Conservation (phyloP, 1,140 invertebrate species). For the Limonius californicus region DNA sequence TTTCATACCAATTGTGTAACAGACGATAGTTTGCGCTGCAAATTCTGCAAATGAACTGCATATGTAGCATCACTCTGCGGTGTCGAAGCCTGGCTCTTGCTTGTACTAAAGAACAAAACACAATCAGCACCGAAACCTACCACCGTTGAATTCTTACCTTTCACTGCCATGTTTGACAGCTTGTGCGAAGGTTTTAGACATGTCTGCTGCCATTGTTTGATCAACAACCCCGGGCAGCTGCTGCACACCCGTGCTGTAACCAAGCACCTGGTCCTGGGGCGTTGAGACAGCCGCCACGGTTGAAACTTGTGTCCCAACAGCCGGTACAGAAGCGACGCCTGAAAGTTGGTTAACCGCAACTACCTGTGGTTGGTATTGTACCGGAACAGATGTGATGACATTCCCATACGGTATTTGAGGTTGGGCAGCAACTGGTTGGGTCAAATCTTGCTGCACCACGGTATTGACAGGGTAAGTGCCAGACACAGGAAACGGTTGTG, state of each 20-base stretch:
- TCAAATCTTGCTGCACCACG: neutral
- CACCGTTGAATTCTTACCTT: neutral
- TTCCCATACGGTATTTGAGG: neutral
- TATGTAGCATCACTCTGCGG: conserved; percentile 45
- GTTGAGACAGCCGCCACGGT: neutral
- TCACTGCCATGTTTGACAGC: too few relatives aligned
- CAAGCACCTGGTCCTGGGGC: neutral
- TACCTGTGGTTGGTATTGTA: neutral
- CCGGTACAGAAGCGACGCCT: neutral
- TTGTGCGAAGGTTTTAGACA: neutral
- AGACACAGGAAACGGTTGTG: neutral
- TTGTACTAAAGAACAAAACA: neutral
- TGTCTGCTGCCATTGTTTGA: neutral
- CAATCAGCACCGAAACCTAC: neutral
- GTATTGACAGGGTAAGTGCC: neutral
- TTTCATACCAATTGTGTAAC: conserved; percentile 40
- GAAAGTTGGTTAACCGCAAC: neutral
- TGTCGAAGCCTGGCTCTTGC: conserved; percentile 5
- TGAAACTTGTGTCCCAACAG: neutral
- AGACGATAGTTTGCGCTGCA: conserved; percentile 58
- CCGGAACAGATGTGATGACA: neutral
- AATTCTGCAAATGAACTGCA: conserved; percentile 55
- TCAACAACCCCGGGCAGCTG: neutral
- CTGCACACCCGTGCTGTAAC: neutral
- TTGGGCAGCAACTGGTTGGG: too few relatives aligned